Conservation (phyloP, 2,888 invertebrate species). For the Uloborus plumipes region DNA sequence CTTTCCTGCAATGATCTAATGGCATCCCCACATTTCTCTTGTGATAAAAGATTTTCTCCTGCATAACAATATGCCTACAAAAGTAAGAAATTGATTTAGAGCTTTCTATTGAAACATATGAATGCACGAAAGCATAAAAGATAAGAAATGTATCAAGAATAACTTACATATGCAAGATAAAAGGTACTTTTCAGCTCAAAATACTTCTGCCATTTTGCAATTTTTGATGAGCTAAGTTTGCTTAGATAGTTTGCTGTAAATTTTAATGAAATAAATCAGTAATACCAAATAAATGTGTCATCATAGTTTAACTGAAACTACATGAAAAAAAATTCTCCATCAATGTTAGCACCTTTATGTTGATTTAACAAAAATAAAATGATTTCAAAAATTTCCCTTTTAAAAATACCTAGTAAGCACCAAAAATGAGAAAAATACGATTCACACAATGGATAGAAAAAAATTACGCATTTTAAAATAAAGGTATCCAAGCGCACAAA, state of each 20-base stretch:
- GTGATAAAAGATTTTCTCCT: constrained; percentile 76
- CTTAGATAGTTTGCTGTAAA: constrained; percentile 74
- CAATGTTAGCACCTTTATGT: no score
- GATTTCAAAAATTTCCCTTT: no score
- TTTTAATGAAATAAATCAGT: no score
- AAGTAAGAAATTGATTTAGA: background rate
- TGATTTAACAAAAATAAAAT: no score
- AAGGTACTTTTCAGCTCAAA: constrained; percentile 76
- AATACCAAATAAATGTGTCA: no score
- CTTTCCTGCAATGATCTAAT: constrained; percentile 77
- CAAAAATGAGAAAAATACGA: no score
- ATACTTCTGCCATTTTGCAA: constrained; percentile 77
- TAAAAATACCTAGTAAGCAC: no score
- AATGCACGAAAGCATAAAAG: constrained; percentile 4
- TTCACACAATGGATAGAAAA: no score
- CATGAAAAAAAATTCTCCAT: no score
- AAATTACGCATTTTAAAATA: no score
- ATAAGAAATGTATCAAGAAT: constrained; percentile 6
- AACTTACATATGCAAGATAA: constrained; percentile 76
- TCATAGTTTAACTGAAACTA: no score
- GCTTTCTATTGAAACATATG: background rate
- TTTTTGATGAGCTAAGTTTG: constrained; percentile 73
- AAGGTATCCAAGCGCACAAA: no score
- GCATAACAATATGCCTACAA: constrained; percentile 77
- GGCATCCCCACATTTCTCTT: constrained; percentile 79